These are phyloP conservation scores for Antennarius striatus DNA, from an alignment of 2,113 vertebrate genomes.

Conservation along the genomic window DNA sequence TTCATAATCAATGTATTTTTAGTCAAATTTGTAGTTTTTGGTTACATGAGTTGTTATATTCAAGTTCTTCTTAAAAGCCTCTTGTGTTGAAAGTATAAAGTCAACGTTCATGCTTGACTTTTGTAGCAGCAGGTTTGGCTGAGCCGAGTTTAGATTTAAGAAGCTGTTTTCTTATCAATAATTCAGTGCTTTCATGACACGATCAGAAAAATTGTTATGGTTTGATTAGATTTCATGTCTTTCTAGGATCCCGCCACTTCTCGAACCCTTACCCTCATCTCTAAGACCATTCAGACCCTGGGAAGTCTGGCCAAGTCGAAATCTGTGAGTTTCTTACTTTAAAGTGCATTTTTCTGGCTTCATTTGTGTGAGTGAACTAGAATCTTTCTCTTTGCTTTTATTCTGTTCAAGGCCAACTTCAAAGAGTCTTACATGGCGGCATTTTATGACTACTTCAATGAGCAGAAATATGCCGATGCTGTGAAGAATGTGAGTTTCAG, in stretches of 20 bases:
- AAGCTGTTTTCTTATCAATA: not conserved
- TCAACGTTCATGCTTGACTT: not conserved
- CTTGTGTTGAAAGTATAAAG: not conserved
- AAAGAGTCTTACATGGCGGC: constrained; percentile 98
- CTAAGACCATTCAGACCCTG: constrained; percentile 97
- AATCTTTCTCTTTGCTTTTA: not conserved
- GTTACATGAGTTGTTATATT: no score
- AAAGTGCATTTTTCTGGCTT: not conserved
- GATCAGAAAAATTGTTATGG: not conserved
- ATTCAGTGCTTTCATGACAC: not conserved
- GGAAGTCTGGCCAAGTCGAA: constrained; percentile 98
- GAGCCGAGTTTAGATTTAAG: not conserved
- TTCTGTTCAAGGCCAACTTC: constrained; percentile 88
- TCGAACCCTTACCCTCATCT: constrained; percentile 95
- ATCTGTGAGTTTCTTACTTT: constrained; percentile 83
- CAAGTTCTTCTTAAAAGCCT: not conserved
- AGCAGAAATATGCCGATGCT: constrained; percentile 97
- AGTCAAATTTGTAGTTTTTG: not conserved
- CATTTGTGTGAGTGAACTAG: not conserved
- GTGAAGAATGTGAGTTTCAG: constrained; percentile 92
- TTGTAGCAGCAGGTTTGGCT: no score
- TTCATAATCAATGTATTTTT: no score
- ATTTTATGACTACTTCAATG: constrained; percentile 97
- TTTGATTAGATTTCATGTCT: not conserved
- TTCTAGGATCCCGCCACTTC: constrained; percentile 92